A percentile compares a stretch with the other conserved stretches of the same genome.
These are phyloP conservation scores for Lysiphlebus fabarum DNA, from an alignment of 1,140 invertebrate species.

Conservation along the genomic window DNA sequence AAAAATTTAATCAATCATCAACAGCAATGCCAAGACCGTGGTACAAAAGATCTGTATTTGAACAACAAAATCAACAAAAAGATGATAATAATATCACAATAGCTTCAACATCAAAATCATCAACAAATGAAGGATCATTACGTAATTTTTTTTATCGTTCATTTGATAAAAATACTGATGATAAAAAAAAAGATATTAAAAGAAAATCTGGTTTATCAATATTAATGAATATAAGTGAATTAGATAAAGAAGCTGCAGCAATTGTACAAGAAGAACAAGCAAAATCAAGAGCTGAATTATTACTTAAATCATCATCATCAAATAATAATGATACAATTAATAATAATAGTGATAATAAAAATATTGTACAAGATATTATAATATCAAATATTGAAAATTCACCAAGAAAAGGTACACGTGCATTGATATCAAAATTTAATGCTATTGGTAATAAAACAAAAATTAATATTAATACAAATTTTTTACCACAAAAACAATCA, in stretches of 20 bases:
- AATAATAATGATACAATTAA: conserved; percentile 33
- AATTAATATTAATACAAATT: conserved; percentile 56
- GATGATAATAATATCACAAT: conserved; percentile 20
- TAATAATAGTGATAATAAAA: conserved; percentile 41
- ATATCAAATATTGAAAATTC: conserved; percentile 43
- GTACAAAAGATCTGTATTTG: conserved; percentile 60
- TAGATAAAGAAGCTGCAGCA: conserved; percentile 73
- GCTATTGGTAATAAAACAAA: conserved; percentile 61
- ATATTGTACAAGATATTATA: conserved; percentile 45
- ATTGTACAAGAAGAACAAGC: conserved; percentile 65
- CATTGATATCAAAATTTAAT: conserved; percentile 65
- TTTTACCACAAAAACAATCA: conserved; percentile 44
- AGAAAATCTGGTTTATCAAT: conserved; percentile 63
- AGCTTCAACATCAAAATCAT: conserved; percentile 37
- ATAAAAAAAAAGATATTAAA: conserved; percentile 50
- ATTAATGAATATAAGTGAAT: conserved; percentile 75
- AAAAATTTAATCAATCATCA: conserved; percentile 38
- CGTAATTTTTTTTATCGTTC: conserved; percentile 41
- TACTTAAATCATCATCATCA: conserved; percentile 41
- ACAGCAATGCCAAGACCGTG: conserved; percentile 59
- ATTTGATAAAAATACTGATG: conserved; percentile 47
- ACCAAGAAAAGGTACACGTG: conserved; percentile 54
- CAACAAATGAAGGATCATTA: conserved; percentile 39
- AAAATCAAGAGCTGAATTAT: conserved; percentile 39
- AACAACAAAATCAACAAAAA: conserved; percentile 28